Evolutionary conservation across 2,888 invertebrate species (phyloP), one percentile per base, ranked within the genome.

Genomic region (Papilio demoleus): DNA sequence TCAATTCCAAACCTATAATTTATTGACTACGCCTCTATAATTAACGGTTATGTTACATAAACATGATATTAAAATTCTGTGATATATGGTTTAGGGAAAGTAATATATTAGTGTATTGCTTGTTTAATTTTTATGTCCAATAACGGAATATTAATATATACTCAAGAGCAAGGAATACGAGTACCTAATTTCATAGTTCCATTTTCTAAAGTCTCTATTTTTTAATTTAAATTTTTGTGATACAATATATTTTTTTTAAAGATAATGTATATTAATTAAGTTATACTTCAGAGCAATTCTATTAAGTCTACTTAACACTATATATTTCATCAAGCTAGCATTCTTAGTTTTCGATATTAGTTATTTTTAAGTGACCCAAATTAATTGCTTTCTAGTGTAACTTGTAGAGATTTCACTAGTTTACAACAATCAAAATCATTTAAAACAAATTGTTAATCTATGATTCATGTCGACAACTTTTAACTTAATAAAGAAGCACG

Each of bases 31-130:
- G 69, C 56, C 61, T 65, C 17, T 17, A 34, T 65, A 65, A 69
- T 69, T 65, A 69, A 65, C 65, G 61, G 53, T 69, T 65, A 11
- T 36, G 61, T 61, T 69, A 53, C 56, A 36, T 65, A 69, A 65
- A 69, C 65, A 69, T 34, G 65, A 17, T 69, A 45, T 65, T 61
- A 36, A 42, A 42, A 42, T 50, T 50, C 42, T 4, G 69, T 69
- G 69, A 69, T 69, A 34, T 69, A 69, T 45, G 60, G 45, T 42
- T 14, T 42, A 42, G 53, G 53, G 19, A 40, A 53, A 59, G 47
- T 47, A 27, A 22, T 38, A 31, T 45, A 22, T 68, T 58, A 45
- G 17, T 27, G 47, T 40, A 6, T 11, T 22, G 56, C 17, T 31
- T 50, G 22, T 60, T 9, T 50, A 31, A 22, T 22, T 66, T 60